Base-by-base conservation (phyloP, 2,888 invertebrate genomes). In the Arctia plantaginis region DNA sequence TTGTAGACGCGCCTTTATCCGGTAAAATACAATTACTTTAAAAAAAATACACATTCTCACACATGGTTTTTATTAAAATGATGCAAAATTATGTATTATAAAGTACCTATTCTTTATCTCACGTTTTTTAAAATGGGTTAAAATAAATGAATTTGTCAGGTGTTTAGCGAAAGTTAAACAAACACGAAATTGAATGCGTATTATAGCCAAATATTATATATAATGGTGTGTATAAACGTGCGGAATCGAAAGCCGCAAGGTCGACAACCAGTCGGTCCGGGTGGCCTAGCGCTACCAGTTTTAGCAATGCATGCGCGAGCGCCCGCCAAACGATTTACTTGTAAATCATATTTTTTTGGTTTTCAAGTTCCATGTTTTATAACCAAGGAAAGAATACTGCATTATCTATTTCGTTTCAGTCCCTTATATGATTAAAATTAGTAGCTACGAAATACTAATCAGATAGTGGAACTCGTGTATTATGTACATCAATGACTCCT, bases 191-290 rank as follows among this genome's bases (percentile, higher is more conserved):
- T 88, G 86, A 87, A 89, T 89, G 86, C 82, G 80, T 82, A 86
- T 80, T 85, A 82, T 86, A 88, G 81, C 86, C 86, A 84, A 87
- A 83, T n/a, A n/a, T n/a, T n/a, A n/a, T 80, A 77, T 82, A 76
- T 82, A 83, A 75, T 82, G 74, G 72, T 73, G 75, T 80, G 73
- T 82, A 80, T 80, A 81, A 79, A 80, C 83, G 81, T 84, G 82
- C 85, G 83, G 87, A 91, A 91, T 89, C 89, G 92, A 92, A 92
- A 92, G 92, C 91, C 85, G 82, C 90, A 91, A 92, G 92, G 92
- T 87, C 84, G 84, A 84, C 83, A 85, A 90, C 91, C 88, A 88
- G 90, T 85, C 76, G 80, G 87, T 86, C 85, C 84, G 83, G 87
- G 83, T 84, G 85, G 85, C 84, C 80, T 86, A 78, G 75, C 82